Percentiles rank a stretch among this genome's conserved stretches.
Evolutionary conservation across 2,113 vertebrate species (phyloP).

Genomic region (Astur gentilis): DNA sequence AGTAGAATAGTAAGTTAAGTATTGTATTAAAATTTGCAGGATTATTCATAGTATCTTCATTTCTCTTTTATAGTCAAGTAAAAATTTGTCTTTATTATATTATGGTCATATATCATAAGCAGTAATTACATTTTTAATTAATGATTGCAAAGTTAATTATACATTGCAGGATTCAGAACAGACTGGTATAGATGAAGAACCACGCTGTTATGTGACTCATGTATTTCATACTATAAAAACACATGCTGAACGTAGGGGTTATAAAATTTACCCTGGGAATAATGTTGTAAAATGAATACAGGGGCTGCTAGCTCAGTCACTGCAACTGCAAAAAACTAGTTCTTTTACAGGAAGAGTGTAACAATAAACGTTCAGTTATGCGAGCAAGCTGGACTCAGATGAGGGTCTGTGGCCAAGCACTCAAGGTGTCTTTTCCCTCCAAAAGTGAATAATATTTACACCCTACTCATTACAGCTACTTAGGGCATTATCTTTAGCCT

Average conservation of each 20-base stretch:
- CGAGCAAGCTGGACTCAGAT: background rate
- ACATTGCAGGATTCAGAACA: background rate
- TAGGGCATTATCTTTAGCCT: background rate
- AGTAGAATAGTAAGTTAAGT: background rate
- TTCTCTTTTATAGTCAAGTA: background rate
- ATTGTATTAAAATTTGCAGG: background rate
- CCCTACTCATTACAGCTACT: background rate
- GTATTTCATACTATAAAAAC: background rate
- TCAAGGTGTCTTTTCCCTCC: background rate
- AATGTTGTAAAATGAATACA: background rate
- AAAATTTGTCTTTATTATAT: constrained; percentile 1
- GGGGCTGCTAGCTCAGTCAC: background rate
- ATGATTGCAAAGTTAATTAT: background rate
- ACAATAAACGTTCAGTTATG: background rate
- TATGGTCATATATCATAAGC: background rate
- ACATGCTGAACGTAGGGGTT: background rate
- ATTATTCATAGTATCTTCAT: background rate
- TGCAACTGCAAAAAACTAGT: background rate
- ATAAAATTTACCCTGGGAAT: background rate
- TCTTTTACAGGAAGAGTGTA: background rate
- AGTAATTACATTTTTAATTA: constrained; percentile 44
- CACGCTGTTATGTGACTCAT: background rate
- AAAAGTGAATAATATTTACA: background rate
- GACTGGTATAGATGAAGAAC: background rate
- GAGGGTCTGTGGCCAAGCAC: background rate